phyloP scores from a whole-genome alignment of 2,888 invertebrate genomes.

The Pammene fasciana region DNA sequence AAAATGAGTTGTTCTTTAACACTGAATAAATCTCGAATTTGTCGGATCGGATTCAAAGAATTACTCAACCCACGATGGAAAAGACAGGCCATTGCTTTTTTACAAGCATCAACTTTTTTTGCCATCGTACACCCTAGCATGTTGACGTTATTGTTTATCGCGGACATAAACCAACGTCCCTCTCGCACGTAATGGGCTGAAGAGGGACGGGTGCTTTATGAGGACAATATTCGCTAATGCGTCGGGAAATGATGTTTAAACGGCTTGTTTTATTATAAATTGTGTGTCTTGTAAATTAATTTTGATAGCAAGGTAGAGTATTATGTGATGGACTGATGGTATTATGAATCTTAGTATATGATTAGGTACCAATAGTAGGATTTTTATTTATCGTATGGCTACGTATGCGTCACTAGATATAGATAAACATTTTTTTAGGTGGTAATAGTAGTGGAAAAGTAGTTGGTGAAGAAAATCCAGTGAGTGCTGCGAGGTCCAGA shows the following conservation, averaged over 20 bases:
- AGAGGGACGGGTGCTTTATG: slow-evolving; percentile 22
- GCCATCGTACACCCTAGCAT: slow-evolving; percentile 21
- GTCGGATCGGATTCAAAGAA: neutral
- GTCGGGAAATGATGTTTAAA: slow-evolving; percentile 11
- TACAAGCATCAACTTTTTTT: neutral
- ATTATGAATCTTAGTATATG: too few species aligned
- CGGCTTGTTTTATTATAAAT: slow-evolving; percentile 15
- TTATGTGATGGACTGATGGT: neutral
- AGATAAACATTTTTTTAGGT: too few species aligned
- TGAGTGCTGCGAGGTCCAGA: too few species aligned
- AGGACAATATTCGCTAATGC: slow-evolving; percentile 12
- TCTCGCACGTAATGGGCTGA: slow-evolving; percentile 3
- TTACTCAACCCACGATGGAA: neutral
- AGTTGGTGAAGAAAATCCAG: too few species aligned
- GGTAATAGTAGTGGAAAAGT: too few species aligned
- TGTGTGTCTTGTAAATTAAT: slow-evolving; percentile 7
- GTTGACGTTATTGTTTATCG: slow-evolving; percentile 25
- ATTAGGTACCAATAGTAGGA: too few species aligned
- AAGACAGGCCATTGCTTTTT: slow-evolving; percentile 8
- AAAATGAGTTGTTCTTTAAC: too few species aligned
- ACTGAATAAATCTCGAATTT: neutral
- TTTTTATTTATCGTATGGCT: too few species aligned
- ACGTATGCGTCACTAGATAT: too few species aligned
- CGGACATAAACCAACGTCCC: slow-evolving; percentile 22
- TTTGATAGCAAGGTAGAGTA: neutral